These are phyloP conservation scores for Actinostola sp. DNA, from an alignment of 92 coral and sea anemone species.

Conservation along the genomic window DNA sequence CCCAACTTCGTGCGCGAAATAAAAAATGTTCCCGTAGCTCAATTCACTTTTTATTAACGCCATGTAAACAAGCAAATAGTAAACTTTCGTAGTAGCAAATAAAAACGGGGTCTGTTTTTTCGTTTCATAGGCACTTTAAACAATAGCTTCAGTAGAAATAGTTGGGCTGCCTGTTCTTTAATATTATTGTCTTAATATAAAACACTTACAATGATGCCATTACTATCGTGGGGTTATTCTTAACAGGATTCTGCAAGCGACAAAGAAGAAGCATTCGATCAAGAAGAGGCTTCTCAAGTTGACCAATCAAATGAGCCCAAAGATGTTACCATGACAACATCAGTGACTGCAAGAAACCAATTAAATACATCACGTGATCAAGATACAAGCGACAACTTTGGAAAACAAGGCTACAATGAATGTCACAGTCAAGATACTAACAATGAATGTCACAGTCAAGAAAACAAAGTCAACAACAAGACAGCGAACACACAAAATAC, in stretches of 20 bases:
- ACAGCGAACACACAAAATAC: conserved; percentile 2
- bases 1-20: no score
- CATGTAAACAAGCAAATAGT: no score
- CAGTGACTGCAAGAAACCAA: neutral
- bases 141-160: no score
- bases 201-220: no score
- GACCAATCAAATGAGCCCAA: conserved; percentile 5
- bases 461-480: neutral
- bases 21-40: no score
- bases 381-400: neutral
- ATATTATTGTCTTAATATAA: no score
- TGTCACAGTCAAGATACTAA: neutral
- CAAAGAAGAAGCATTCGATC: neutral
- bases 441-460: neutral
- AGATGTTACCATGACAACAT: conserved; percentile 23
- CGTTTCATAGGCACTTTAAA: no score
- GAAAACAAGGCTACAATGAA: neutral
- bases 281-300: neutral
- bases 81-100: no score
- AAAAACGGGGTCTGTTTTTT: no score
- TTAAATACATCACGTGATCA: neutral
- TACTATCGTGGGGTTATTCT: no score
- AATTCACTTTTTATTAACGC: no score
- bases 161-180: no score
- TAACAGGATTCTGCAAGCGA: conserved; percentile 7